These are phyloP conservation scores for Oncorhynchus keta DNA, from an alignment of 2,113 vertebrate genomes.

Conservation along the genomic window DNA sequence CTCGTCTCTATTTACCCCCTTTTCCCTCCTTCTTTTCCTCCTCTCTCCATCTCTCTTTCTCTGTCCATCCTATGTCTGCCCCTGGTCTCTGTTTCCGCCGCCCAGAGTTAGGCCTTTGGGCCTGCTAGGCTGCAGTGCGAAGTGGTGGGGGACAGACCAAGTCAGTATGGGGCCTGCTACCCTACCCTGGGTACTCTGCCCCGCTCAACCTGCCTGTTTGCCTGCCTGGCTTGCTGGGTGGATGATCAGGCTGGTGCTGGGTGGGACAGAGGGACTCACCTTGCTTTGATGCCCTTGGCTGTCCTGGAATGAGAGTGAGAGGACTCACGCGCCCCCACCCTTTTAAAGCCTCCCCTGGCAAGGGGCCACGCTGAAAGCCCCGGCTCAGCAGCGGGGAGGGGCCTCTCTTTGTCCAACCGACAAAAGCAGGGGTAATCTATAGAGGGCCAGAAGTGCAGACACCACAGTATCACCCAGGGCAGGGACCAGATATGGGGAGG, in stretches of 20 bases:
- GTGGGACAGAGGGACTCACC: slow-evolving; percentile 67
- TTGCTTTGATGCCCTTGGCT: slow-evolving; percentile 67
- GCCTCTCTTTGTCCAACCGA: slow-evolving; percentile 57
- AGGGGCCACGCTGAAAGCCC: slow-evolving; percentile 71
- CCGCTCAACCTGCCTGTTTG: neutral
- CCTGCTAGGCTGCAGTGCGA: slow-evolving; percentile 1
- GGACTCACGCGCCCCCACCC: slow-evolving; percentile 64
- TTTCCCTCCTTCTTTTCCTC: slow-evolving; percentile 30
- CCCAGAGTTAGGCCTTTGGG: too few relatives aligned
- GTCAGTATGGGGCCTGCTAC: slow-evolving; percentile 10
- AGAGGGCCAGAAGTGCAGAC: slow-evolving; percentile 69
- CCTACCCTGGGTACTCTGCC: neutral
- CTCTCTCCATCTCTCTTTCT: slow-evolving; percentile 8
- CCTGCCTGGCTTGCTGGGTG: slow-evolving; percentile 13
- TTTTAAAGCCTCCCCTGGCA: slow-evolving; percentile 83
- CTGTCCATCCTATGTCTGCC: slow-evolving; percentile 5
- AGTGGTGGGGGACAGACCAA: slow-evolving; percentile 8
- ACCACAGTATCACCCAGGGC: slow-evolving; percentile 61
- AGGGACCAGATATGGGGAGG: neutral
- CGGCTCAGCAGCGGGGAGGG: slow-evolving; percentile 61
- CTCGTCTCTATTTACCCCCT: neutral
- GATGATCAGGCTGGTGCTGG: slow-evolving; percentile 10
- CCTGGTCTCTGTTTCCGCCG: neutral
- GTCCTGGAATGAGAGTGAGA: slow-evolving; percentile 74
- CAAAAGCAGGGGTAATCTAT: slow-evolving; percentile 75